Evolutionary conservation across 2,797 vertebrate genomes (phyloP).

Genomic region (Lophura swinhoii): DNA sequence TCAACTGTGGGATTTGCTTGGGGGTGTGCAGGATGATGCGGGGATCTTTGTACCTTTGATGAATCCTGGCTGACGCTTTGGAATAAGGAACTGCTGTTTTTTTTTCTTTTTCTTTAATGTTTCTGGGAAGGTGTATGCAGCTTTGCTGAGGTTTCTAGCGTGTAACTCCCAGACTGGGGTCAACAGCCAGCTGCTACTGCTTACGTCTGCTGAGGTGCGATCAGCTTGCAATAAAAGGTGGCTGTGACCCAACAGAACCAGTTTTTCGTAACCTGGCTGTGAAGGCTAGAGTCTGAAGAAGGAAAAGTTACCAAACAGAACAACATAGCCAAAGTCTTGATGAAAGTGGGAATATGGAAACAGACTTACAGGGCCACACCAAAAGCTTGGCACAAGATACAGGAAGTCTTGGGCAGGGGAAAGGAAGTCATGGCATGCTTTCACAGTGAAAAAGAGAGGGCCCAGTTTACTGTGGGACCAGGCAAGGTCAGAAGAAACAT

Average conservation of each 20-base stretch:
- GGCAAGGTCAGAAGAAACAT: slow-evolving; percentile 61
- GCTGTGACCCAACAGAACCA: slow-evolving; percentile 52
- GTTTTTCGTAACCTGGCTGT: slow-evolving; percentile 4
- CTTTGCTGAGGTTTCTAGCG: slow-evolving; percentile 49
- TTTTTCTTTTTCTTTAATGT: slow-evolving; percentile 1
- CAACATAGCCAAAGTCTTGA: slow-evolving; percentile 48
- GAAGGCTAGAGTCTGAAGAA: slow-evolving; percentile 8
- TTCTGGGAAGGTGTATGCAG: slow-evolving; percentile 59
- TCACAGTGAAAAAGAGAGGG: slow-evolving; percentile 45
- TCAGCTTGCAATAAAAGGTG: slow-evolving; percentile 57
- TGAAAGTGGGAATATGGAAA: slow-evolving; percentile 57
- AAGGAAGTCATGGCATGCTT: slow-evolving; percentile 68
- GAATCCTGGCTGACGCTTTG: slow-evolving; percentile 46
- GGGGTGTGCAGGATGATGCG: slow-evolving; percentile 42
- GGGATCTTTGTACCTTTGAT: slow-evolving; percentile 56
- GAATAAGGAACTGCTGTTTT: slow-evolving; percentile 19
- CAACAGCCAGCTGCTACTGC: slow-evolving; percentile 59
- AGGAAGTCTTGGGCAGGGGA: slow-evolving; percentile 62
- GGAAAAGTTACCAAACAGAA: slow-evolving; percentile 62
- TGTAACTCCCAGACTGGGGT: slow-evolving; percentile 35
- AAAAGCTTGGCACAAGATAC: slow-evolving; percentile 62
- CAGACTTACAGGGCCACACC: slow-evolving; percentile 61
- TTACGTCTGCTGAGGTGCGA: slow-evolving; percentile 52
- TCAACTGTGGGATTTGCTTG: slow-evolving; percentile 26
- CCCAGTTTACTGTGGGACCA: slow-evolving; percentile 21